Conservation (phyloP, 2,113 vertebrate species). For the Sakesphorus luctuosus region DNA sequence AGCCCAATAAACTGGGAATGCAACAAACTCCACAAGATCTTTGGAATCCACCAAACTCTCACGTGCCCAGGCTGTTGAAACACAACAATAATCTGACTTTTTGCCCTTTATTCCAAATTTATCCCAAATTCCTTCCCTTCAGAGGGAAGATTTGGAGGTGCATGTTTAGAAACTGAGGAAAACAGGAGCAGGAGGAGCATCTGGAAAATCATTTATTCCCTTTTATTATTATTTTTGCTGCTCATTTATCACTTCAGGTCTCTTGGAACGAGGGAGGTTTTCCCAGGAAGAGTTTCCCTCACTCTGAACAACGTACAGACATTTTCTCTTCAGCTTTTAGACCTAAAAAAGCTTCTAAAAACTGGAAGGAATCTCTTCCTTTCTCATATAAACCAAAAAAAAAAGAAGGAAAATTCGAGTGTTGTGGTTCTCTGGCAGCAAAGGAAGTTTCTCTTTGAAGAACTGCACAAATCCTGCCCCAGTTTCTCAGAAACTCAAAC, state of each 20-base stretch:
- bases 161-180: too few species aligned
- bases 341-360: background rate
- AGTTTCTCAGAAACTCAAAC: background rate
- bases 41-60: too few species aligned
- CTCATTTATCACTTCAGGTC: background rate
- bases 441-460: background rate
- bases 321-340: background rate
- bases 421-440: background rate
- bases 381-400: background rate
- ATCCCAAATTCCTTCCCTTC: too few species aligned
- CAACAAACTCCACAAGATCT: too few species aligned
- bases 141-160: too few species aligned
- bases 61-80: too few species aligned
- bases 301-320: fast-evolving
- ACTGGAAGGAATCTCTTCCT: background rate
- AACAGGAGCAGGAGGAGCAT: too few species aligned
- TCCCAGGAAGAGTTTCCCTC: background rate
- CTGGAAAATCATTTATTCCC: background rate
- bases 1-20: too few species aligned
- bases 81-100: too few species aligned
- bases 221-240: background rate
- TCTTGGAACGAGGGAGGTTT: background rate
- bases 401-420: too few species aligned
- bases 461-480: background rate
- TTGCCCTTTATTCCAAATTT: too few species aligned